These are phyloP conservation scores for Megaleporinus macrocephalus DNA, from an alignment of 2,113 vertebrate genomes.

Conservation along the genomic window DNA sequence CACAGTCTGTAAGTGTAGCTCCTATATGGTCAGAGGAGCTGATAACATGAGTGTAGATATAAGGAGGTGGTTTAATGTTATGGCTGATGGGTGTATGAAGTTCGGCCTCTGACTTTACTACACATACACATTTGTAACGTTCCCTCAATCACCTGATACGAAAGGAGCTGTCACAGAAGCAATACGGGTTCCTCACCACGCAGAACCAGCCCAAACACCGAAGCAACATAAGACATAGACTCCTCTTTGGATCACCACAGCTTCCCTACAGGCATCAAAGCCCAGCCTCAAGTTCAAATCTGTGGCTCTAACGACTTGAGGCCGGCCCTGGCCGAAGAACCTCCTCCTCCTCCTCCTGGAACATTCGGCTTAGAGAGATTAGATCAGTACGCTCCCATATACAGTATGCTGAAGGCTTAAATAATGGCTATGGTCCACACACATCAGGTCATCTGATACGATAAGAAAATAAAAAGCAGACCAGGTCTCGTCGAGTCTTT, in stretches of 20 bases:
- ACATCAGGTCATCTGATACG: conserved; percentile 60
- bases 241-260: conserved; percentile 36
- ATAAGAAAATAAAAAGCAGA: conserved; percentile 59
- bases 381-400: conserved; percentile 35
- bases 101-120: background rate
- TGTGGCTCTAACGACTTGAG: background rate
- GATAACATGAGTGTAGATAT: no score
- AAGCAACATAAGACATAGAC: conserved; percentile 34
- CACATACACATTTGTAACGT: conserved; percentile 27
- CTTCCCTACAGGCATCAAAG: background rate
- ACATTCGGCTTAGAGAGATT: conserved; percentile 23
- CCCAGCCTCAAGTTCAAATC: background rate
- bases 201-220: background rate
- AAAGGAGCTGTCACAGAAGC: conserved; percentile 7
- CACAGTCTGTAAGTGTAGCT: no score
- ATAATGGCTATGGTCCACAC: conserved; percentile 77
- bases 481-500: conserved; percentile 66
- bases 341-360: background rate
- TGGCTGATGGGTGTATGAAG: no score
- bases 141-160: conserved; percentile 66
- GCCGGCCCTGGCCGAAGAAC: background rate
- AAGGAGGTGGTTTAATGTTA: no score
- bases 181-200: background rate
- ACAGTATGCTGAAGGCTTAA: conserved; percentile 67
- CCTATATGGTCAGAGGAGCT: no score